Conservation (phyloP, 1,140 invertebrate species). For the Sipha flava region DNA sequence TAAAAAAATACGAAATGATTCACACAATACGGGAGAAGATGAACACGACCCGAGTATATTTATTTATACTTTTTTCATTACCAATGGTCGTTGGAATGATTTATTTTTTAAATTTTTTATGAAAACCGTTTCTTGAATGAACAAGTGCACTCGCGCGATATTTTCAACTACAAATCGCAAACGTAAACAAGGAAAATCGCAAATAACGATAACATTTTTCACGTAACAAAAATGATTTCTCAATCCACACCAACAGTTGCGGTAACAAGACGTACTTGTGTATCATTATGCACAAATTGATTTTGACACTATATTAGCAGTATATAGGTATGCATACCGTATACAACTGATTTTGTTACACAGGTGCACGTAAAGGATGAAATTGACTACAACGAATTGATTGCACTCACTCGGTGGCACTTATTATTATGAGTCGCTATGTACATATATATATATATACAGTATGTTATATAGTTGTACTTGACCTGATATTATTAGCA, state of each 20-base stretch:
- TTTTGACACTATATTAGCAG: not conserved
- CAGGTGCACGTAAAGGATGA: not conserved
- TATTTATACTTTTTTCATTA: too few species aligned
- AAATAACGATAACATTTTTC: not conserved
- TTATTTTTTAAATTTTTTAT: too few species aligned
- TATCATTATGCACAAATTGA: not conserved
- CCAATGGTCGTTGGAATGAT: too few species aligned
- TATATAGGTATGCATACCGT: not conserved
- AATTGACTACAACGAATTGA: conserved; percentile 1
- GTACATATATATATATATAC: too few species aligned
- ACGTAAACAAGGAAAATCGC: not conserved
- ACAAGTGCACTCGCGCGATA: too few species aligned
- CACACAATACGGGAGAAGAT: too few species aligned
- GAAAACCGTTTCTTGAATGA: too few species aligned
- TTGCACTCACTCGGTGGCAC: not conserved
- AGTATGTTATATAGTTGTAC: not conserved
- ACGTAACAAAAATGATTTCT: not conserved
- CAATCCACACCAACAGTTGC: too few species aligned
- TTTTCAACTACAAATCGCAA: too few species aligned
- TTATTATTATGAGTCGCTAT: too few species aligned
- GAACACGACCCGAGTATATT: too few species aligned
- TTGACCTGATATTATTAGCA: conserved; percentile 3
- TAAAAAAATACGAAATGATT: too few species aligned
- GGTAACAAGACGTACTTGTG: not conserved
- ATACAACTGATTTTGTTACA: not conserved